Conservation (phyloP, 2,888 invertebrate species). For the Mesoligia furuncula region DNA sequence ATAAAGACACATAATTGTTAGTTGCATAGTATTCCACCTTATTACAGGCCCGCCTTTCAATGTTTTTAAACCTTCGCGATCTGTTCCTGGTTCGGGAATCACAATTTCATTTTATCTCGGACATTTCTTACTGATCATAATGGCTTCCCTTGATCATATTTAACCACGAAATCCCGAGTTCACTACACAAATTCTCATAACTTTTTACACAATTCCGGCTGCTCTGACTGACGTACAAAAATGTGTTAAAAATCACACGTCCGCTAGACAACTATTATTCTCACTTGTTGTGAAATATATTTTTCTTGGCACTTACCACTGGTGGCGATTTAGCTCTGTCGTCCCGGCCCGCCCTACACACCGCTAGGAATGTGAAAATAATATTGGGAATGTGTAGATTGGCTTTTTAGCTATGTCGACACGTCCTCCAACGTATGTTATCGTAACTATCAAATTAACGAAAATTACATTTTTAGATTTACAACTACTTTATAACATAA, state of each 20-base stretch:
- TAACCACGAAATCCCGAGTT: not conserved
- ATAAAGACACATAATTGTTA: not conserved
- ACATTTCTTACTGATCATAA: not conserved
- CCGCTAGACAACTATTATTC: slow-evolving; percentile 85
- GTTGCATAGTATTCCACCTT: not conserved
- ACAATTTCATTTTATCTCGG: not conserved
- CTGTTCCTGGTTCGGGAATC: not conserved
- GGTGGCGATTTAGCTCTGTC: slow-evolving; percentile 88
- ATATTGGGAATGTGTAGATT: not conserved
- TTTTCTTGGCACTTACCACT: slow-evolving; percentile 86
- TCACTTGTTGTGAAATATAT: slow-evolving; percentile 88
- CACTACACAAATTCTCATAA: slow-evolving; percentile 23
- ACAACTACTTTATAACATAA: too few species aligned
- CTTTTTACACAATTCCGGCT: not conserved
- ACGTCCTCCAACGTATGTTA: too few species aligned
- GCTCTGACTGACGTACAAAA: slow-evolving; percentile 63
- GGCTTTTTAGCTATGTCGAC: slow-evolving; percentile 1
- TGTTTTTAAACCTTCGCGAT: not conserved
- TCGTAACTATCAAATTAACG: too few species aligned
- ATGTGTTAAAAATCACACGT: slow-evolving; percentile 77
- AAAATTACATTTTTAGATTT: too few species aligned
- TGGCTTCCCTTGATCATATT: not conserved
- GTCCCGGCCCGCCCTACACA: slow-evolving; percentile 64
- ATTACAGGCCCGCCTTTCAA: not conserved
- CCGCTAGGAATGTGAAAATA: slow-evolving; percentile 52